Percentiles rank a stretch among this genome's conserved stretches.
Conservation (phyloP, 2,797 vertebrate genomes). For the Fundulus diaphanus region DNA sequence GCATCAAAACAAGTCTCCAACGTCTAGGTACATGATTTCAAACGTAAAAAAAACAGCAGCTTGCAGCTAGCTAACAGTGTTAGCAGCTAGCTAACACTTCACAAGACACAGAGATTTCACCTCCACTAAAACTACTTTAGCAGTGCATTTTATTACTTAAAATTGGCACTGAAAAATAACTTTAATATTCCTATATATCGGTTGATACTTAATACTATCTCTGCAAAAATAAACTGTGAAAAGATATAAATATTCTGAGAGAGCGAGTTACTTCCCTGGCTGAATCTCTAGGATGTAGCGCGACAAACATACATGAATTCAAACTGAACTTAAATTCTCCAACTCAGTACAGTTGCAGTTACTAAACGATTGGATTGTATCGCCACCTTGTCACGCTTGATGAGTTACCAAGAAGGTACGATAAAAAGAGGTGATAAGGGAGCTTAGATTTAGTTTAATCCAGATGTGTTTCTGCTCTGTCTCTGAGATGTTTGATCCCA, state of each 20-base stretch:
- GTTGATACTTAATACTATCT: too few species aligned
- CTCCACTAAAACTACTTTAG: background rate
- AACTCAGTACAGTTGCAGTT: too few species aligned
- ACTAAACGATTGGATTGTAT: background rate
- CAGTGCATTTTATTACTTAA: background rate
- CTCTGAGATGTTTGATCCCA: constrained; percentile 1
- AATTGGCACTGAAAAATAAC: background rate
- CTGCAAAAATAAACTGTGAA: too few species aligned
- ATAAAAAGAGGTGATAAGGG: background rate
- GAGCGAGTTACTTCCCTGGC: background rate
- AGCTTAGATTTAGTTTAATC: constrained; percentile 50
- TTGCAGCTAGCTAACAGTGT: background rate
- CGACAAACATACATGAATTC: background rate
- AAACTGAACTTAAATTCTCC: background rate
- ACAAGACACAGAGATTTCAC: background rate
- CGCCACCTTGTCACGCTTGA: background rate
- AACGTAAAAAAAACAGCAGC: background rate
- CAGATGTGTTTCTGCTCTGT: constrained; percentile 1
- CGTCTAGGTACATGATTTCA: too few species aligned
- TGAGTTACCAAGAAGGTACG: too few species aligned
- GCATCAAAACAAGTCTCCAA: background rate
- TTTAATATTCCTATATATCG: background rate
- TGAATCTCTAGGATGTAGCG: background rate
- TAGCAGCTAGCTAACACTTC: background rate
- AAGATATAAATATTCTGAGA: background rate